A percentile compares a stretch with the other conserved stretches of the same genome.
Evolutionary conservation across 2,113 vertebrate species (phyloP).

Genomic region (Micromys minutus): DNA sequence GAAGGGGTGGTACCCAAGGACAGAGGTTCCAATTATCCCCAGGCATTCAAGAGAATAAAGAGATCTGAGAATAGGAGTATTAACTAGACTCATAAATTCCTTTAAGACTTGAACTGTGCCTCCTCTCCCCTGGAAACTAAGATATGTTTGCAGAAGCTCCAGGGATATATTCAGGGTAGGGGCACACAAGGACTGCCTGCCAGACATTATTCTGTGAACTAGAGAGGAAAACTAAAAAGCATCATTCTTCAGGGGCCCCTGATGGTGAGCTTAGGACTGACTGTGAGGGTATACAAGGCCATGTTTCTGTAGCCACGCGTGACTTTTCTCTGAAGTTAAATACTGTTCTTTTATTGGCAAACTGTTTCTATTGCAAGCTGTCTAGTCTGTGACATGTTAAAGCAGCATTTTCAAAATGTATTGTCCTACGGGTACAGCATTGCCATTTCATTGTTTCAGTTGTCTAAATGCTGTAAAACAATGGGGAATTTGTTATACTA

Average conservation of each 20-base stretch:
- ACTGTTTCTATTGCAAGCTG: neutral
- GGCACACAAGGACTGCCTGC: neutral
- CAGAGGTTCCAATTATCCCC: neutral
- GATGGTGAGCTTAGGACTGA: neutral
- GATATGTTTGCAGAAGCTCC: neutral
- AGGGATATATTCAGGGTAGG: neutral
- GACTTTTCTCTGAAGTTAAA: constrained; percentile 10
- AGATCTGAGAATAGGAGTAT: constrained; percentile 18
- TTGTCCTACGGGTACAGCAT: neutral
- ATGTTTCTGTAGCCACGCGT: neutral
- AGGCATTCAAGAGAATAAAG: neutral
- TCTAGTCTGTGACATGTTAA: neutral
- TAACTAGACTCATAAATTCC: neutral
- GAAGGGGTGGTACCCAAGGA: accelerated
- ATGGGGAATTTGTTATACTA: neutral
- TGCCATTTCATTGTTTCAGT: neutral
- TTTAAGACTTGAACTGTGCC: neutral
- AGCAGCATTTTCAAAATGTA: neutral
- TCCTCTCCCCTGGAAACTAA: neutral
- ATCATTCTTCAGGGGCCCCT: neutral
- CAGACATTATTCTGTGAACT: neutral
- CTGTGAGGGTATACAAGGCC: neutral
- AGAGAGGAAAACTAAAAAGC: neutral
- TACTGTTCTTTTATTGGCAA: neutral
- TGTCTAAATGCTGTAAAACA: neutral